Evolutionary conservation across 1,140 invertebrate species (phyloP).

Genomic region (Nasonia vitripennis): DNA sequence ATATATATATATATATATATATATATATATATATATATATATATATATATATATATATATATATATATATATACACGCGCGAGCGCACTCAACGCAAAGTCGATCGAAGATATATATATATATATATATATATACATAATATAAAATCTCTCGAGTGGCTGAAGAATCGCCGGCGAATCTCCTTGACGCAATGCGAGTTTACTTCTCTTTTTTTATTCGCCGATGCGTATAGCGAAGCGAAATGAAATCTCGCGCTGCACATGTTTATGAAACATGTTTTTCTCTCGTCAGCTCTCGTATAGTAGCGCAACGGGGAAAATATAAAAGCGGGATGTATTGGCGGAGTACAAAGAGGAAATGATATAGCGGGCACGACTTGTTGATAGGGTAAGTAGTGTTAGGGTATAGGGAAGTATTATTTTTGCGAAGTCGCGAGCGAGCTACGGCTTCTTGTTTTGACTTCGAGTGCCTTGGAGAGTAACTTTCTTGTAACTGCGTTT

Average conservation of each 20-base stretch:
- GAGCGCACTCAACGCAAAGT: neutral
- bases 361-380: neutral
- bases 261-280: slow-evolving; percentile 34
- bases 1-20: no score
- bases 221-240: neutral
- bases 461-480: neutral
- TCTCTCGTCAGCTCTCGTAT: neutral
- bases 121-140: no score
- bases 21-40: no score
- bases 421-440: neutral
- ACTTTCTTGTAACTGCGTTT: slow-evolving; percentile 9
- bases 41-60: no score
- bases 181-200: neutral
- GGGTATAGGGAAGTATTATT: neutral
- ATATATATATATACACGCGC: no score
- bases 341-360: neutral
- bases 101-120: slow-evolving; percentile 36
- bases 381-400: neutral
- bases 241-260: slow-evolving; percentile 27
- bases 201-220: neutral
- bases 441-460: neutral
- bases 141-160: neutral
- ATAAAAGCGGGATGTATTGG: neutral
- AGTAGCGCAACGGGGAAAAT: neutral
- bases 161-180: slow-evolving; percentile 42